Base-by-base conservation (phyloP, 2,113 vertebrate species). In the Psittacara wagleri region DNA sequence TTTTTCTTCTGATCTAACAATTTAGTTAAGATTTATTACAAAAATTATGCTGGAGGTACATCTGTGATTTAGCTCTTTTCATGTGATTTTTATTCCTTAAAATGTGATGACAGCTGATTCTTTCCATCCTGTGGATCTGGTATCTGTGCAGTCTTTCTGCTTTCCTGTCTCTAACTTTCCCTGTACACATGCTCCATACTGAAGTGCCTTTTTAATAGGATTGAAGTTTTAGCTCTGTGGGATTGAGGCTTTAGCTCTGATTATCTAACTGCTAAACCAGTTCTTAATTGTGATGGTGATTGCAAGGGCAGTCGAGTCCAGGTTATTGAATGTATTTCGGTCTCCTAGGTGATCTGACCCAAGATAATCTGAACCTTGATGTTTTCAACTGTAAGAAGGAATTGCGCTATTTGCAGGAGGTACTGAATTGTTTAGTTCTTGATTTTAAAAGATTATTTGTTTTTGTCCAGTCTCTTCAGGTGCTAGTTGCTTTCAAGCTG, bases 131-230 rank as follows among this genome's bases (percentile, higher is more conserved):
- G 17, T 54, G 54, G 23, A 62, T 77, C 28, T 57, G 33, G 9
- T 59, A 7, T 80, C 31, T 43, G 1, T 67, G 35, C 54, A 12
- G 20, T 39, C 12, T 80, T n/a, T 69, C 33, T 90, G n/a, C 73
- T 83, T 90, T 90, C 15, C 43, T 70, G 37, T 67, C 48, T 23
- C 35, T 33, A 5, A 28, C 64, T 80, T 78, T 61, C 46, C 39
- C 61, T 62, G 39, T 33, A 41, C 2, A 8, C 44, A 9, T 90
- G 72, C 54, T 96, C 57, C 17, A 10, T 69, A 64, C 6, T 10
- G 19, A 94, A 90, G 92, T 88, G 44, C 82, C 80, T 82, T 94
- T 92, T 96, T 96, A 96, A 95, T 91, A 82, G 92, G 92, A 95
- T 95, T 91, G 94, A 57, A 83, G 57, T 88, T 94, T 90, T 87